Conservation (phyloP, 2,113 vertebrate species). For the Clarias batrachus region DNA sequence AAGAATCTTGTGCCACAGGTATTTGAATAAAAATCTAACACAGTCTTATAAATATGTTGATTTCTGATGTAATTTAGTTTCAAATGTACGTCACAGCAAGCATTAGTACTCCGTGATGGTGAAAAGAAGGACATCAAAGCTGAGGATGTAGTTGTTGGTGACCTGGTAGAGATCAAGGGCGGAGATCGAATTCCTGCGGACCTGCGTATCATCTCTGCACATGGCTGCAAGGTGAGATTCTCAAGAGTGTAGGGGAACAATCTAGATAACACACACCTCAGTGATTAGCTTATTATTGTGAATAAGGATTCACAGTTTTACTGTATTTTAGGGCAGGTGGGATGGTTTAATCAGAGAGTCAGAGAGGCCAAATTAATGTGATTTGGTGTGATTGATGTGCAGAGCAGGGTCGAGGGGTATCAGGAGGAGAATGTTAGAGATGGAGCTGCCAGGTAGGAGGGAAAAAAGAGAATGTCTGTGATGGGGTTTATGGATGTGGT, state of each 20-base stretch:
- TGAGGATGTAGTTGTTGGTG: slow-evolving; percentile 86
- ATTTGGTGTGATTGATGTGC: too few species aligned
- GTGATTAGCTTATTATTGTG: background rate
- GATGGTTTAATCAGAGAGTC: too few species aligned
- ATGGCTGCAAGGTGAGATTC: slow-evolving; percentile 86
- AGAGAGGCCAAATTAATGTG: too few species aligned
- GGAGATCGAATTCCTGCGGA: slow-evolving; percentile 95
- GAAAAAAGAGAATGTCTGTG: too few species aligned
- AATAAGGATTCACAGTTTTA: background rate
- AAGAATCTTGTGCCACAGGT: slow-evolving; percentile 98
- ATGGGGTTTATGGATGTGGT: too few species aligned
- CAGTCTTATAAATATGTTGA: background rate
- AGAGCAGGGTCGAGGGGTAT: too few species aligned
- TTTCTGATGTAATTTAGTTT: background rate
- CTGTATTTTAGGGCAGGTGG: background rate
- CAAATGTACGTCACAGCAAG: slow-evolving; percentile 76
- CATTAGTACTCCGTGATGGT: slow-evolving; percentile 88
- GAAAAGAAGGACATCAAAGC: slow-evolving; percentile 91
- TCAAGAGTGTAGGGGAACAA: background rate
- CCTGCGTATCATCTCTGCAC: slow-evolving; percentile 89
- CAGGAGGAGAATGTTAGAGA: too few species aligned
- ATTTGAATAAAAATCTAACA: slow-evolving; percentile 29
- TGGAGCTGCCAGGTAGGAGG: too few species aligned
- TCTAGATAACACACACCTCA: background rate
- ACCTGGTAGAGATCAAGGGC: slow-evolving; percentile 93